Evolutionary conservation across 2,888 invertebrate genomes (phyloP), one percentile per base, ranked within the genome.

Genomic region (Fragum sueziense): DNA sequence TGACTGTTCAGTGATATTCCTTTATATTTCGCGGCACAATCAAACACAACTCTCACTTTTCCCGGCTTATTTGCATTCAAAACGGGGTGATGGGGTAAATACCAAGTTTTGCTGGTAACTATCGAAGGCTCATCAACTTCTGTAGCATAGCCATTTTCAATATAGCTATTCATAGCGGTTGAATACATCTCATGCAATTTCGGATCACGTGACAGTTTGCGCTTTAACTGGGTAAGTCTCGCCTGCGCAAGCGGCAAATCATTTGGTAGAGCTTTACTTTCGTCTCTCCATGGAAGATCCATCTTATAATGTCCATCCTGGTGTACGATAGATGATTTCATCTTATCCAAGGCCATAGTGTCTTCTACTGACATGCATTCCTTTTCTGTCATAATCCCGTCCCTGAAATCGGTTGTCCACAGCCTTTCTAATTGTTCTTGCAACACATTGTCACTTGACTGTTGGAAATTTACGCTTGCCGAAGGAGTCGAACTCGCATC

Each of bases 1-100:
- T 74, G 62, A 14, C 73, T 61, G 57, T 86, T 87, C 22, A 87
- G 65, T 9, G 83, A 85, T 1, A 74, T 57, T 2, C 79, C 82
- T 31, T 82, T 27, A 47, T 54, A 83, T 47, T 76, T 74, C 2
- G 79, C 76, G 2, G 84, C 76, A 54, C 75, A 76, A 47, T 85
- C 79, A 57, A 85, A 85, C 2, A 80, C 75, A 6, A 80, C 72
- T 20, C 71, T 41, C 6, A 74, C 68, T 70, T 76, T 79, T 47
- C 70, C 78, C n/a, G 70, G 69, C 68, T 81, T 75, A 22, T 80
- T 78, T 65, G 31, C 71, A 54, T 83, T 77, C n/a, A 29, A 11
- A 3, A 83, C 77, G 6, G 77, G 69, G 62, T 83, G 83, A 57
- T 83, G 77, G 9, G 83, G 76, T 70, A 83, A 62, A 61, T 78